Percentiles rank a stretch among this genome's conserved stretches.
Evolutionary conservation across 2,888 invertebrate genomes (phyloP).

Genomic region (Sinohyriopsis cumingii): DNA sequence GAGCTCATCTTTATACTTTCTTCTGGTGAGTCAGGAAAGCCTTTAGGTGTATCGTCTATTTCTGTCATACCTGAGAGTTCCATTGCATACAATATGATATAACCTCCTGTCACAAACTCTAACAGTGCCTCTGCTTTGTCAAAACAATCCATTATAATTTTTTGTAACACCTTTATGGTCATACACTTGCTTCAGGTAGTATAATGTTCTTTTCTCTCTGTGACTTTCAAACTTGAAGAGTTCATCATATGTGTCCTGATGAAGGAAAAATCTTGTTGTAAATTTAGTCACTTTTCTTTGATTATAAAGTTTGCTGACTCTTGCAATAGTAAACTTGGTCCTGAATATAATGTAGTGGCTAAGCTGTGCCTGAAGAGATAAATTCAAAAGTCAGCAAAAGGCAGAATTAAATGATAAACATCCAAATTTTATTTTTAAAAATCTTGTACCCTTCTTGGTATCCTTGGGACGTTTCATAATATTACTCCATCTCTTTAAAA

Average conservation of each 20-base stretch:
- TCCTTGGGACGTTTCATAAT: too few species aligned
- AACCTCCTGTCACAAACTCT: slow-evolving; percentile 10
- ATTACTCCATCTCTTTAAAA: too few species aligned
- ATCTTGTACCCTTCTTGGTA: too few species aligned
- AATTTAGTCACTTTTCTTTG: too few species aligned
- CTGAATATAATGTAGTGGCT: too few species aligned
- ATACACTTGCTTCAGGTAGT: slow-evolving; percentile 5
- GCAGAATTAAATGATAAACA: too few species aligned
- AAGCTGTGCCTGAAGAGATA: too few species aligned
- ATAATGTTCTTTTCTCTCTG: slow-evolving; percentile 19
- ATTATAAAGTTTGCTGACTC: too few species aligned
- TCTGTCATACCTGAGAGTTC: neutral
- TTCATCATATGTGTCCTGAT: slow-evolving; percentile 18
- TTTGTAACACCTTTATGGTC: slow-evolving; percentile 10
- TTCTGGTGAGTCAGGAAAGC: neutral
- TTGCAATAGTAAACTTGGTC: too few species aligned
- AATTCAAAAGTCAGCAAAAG: too few species aligned
- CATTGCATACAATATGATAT: slow-evolving; percentile 5
- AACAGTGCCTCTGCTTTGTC: slow-evolving; percentile 11
- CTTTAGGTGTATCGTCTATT: slow-evolving; percentile 7
- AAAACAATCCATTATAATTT: slow-evolving; percentile 25
- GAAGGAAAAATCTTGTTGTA: neutral
- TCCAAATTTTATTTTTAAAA: too few species aligned
- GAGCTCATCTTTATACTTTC: neutral
- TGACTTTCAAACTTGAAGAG: slow-evolving; percentile 13